phyloP scores from a whole-genome alignment of 2,797 vertebrate species.

The Masticophis lateralis region DNA sequence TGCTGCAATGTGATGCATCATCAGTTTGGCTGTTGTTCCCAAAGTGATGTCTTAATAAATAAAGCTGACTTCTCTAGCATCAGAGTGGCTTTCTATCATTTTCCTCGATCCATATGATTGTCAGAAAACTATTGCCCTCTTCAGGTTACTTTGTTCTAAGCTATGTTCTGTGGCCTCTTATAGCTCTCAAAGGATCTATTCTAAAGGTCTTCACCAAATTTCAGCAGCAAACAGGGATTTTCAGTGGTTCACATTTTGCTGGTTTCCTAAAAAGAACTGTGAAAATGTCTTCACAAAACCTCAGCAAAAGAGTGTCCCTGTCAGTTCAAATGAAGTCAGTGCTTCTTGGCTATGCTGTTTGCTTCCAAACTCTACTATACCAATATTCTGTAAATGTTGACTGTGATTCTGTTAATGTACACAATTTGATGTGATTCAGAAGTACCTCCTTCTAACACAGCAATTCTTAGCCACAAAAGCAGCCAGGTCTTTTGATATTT shows the following conservation, averaged over 20 bases:
- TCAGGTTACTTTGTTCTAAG: background rate
- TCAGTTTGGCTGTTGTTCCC: background rate
- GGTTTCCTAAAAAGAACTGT: background rate
- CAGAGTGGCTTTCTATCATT: background rate
- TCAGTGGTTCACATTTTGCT: background rate
- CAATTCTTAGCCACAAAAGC: background rate
- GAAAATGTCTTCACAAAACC: background rate
- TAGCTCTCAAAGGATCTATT: background rate
- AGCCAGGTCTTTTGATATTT: background rate
- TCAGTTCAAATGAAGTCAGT: background rate
- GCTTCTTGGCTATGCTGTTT: background rate
- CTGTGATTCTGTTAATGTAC: background rate
- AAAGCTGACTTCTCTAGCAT: background rate
- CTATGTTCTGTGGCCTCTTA: background rate
- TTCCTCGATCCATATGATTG: background rate
- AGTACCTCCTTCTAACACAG: background rate
- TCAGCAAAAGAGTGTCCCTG: background rate
- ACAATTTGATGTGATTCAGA: background rate
- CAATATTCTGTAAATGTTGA: background rate
- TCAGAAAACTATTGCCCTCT: background rate
- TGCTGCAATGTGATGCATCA: background rate
- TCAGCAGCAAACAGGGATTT: background rate
- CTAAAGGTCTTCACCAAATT: background rate
- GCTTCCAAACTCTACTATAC: background rate
- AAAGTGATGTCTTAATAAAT: background rate